Conservation (phyloP, 2,888 invertebrate genomes). For the Xestia c-nigrum region DNA sequence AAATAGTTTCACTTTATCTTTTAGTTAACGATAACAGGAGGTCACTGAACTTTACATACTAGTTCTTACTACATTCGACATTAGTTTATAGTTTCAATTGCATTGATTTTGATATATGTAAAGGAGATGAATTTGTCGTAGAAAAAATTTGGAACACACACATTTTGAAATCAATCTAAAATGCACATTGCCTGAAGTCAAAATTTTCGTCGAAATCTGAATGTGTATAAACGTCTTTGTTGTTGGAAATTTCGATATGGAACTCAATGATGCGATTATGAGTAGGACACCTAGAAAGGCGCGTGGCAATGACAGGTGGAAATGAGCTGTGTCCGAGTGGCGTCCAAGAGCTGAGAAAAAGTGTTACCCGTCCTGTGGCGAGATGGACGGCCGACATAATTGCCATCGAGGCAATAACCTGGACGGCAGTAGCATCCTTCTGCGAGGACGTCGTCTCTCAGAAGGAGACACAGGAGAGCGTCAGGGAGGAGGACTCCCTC, state of each 20-base stretch:
- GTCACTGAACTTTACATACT: background rate
- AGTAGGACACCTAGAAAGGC: background rate
- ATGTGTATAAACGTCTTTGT: background rate
- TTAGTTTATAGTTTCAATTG: background rate
- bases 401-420: background rate
- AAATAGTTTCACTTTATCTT: slow-evolving; percentile 9
- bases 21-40: slow-evolving; percentile 14
- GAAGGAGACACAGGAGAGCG: no score
- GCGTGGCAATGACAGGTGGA: background rate
- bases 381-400: background rate
- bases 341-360: background rate
- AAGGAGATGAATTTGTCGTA: background rate
- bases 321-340: background rate
- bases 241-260: background rate
- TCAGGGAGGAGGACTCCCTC: no score
- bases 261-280: no score
- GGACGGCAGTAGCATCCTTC: background rate
- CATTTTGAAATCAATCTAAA: background rate
- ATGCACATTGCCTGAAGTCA: background rate
- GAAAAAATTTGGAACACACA: background rate
- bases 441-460: no score
- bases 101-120: background rate
- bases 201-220: background rate
- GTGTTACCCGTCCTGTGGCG: background rate
- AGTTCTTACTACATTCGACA: background rate